Percentiles rank a stretch among this genome's conserved stretches.
These are phyloP conservation scores for Pygoscelis adeliae DNA, from an alignment of 2,113 vertebrate species.

Conservation along the genomic window DNA sequence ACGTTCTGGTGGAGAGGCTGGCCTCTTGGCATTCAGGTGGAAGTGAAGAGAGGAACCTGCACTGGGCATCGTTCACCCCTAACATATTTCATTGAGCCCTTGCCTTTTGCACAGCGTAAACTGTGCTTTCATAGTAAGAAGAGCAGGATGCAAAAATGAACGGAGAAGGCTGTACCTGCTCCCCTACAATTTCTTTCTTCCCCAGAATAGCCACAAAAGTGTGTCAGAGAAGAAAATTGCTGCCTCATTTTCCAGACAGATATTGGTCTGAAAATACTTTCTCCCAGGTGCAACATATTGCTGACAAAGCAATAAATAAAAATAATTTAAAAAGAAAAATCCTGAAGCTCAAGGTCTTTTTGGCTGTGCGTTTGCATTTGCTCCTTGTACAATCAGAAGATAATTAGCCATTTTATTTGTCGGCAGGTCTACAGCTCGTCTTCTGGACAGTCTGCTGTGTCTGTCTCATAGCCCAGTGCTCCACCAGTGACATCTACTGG, in stretches of 20 bases:
- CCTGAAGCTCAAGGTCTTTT: background rate
- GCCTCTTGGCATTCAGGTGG: background rate
- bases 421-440: fast-evolving
- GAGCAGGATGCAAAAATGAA: background rate
- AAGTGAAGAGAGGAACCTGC: background rate
- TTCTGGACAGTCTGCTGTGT: fast-evolving
- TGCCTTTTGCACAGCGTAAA: background rate
- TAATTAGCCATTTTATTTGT: background rate
- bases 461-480: background rate
- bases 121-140: background rate
- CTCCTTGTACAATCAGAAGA: background rate
- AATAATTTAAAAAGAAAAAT: background rate
- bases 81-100: background rate
- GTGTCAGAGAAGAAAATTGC: background rate
- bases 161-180: background rate
- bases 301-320: background rate
- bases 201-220: background rate
- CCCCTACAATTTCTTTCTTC: background rate
- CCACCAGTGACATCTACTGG: conserved; percentile 56
- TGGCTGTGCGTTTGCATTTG: background rate
- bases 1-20: background rate
- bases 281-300: background rate
- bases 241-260: background rate
- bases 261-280: background rate
- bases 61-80: fast-evolving